These are phyloP conservation scores for Ctenoplectra terminalis DNA, from an alignment of 1,140 invertebrate genomes.

Conservation along the genomic window DNA sequence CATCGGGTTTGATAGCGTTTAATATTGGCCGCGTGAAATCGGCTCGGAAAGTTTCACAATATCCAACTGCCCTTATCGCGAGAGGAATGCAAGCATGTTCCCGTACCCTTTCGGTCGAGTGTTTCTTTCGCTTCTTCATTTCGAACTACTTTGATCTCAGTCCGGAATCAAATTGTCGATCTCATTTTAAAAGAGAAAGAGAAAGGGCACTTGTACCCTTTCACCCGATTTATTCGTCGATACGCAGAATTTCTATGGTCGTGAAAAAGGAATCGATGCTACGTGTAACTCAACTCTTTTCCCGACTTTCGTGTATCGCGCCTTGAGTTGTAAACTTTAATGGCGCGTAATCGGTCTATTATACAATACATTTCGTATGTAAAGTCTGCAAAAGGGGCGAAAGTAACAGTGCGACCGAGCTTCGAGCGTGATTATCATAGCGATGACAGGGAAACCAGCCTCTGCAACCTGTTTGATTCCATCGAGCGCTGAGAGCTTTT, in stretches of 20 bases:
- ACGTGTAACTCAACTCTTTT: neutral
- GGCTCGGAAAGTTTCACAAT: neutral
- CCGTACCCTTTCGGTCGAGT: no score
- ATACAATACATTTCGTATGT: no score
- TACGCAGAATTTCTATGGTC: neutral
- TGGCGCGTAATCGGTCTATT: no score
- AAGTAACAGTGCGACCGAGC: conserved; percentile 19
- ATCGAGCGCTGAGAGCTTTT: neutral
- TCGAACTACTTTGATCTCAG: conserved; percentile 14
- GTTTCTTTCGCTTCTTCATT: neutral
- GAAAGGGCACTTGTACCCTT: no score
- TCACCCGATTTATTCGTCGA: neutral
- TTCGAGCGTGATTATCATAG: conserved; percentile 41
- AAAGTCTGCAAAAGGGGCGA: neutral
- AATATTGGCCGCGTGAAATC: neutral
- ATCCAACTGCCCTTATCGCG: neutral
- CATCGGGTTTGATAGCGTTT: neutral
- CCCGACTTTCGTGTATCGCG: neutral
- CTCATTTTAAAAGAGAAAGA: neutral
- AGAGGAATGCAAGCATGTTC: neutral
- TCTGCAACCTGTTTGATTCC: conserved; percentile 53
- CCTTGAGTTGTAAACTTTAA: no score
- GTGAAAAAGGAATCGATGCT: neutral
- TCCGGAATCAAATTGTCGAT: conserved; percentile 1
- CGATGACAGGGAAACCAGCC: conserved; percentile 4